phyloP scores from a whole-genome alignment of 2,113 vertebrate genomes.

The Girardinichthys multiradiatus region DNA sequence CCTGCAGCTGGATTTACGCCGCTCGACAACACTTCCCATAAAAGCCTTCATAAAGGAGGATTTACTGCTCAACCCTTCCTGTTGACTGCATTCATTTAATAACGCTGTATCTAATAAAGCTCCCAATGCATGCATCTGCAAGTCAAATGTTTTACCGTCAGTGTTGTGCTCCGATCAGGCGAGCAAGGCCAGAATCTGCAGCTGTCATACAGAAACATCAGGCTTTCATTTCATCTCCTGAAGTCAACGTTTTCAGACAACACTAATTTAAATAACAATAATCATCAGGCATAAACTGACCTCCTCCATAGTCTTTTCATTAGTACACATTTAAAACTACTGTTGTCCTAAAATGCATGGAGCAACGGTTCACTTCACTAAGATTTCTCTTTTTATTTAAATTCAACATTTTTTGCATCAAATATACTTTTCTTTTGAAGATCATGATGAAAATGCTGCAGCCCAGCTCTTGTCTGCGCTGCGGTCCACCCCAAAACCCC shows the following conservation, averaged over 20 bases:
- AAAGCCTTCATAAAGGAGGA: slow-evolving; percentile 12
- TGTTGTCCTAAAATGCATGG: too few species aligned
- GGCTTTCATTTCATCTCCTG: not conserved
- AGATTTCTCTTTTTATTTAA: too few species aligned
- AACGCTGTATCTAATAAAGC: slow-evolving; percentile 1
- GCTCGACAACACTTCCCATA: not conserved
- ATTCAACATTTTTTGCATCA: too few species aligned
- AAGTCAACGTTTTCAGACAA: not conserved
- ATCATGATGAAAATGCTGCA: too few species aligned
- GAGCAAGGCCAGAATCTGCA: too few species aligned
- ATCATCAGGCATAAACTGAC: not conserved
- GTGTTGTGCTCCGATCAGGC: not conserved
- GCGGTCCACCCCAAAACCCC: too few species aligned
- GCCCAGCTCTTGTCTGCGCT: too few species aligned
- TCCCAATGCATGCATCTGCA: not conserved
- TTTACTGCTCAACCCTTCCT: not conserved
- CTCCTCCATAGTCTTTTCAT: not conserved
- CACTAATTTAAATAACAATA: not conserved
- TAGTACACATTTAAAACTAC: not conserved
- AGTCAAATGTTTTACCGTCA: not conserved
- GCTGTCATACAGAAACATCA: too few species aligned
- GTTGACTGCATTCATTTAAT: not conserved
- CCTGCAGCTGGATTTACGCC: slow-evolving; percentile 10
- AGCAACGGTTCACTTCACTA: too few species aligned
- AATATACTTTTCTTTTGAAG: too few species aligned